Evolutionary conservation across 2,797 vertebrate genomes (phyloP).

Genomic region (Lycodopsis pacificus): DNA sequence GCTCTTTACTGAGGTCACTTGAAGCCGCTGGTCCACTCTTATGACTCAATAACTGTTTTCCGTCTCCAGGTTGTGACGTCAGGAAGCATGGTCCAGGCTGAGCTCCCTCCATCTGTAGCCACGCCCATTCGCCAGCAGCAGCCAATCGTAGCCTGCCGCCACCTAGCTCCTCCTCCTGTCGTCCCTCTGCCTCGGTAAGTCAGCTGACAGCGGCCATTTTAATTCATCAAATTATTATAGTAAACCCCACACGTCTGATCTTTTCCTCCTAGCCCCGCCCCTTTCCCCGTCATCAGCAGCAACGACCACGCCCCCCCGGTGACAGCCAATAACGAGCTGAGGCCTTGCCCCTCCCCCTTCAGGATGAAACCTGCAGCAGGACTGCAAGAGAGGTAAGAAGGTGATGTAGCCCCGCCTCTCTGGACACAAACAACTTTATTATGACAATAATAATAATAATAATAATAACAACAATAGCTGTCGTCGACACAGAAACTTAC

Average conservation of each 20-base stretch:
- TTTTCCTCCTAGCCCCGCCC: constrained; percentile 46
- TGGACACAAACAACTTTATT: not conserved
- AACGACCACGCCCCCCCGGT: constrained; percentile 13
- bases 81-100: constrained; percentile 93
- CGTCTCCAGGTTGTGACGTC: constrained; percentile 70
- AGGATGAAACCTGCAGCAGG: constrained; percentile 96
- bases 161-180: constrained; percentile 49
- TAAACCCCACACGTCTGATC: not conserved
- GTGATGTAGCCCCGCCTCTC: not conserved
- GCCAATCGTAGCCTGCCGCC: constrained; percentile 66
- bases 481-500: no score
- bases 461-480: no score
- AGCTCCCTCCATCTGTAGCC: constrained; percentile 83
- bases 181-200: constrained; percentile 59
- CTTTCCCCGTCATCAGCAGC: not conserved
- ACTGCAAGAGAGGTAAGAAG: constrained; percentile 92
- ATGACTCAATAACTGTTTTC: not conserved
- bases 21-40: no score
- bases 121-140: constrained; percentile 65
- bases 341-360: constrained; percentile 92
- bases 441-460: no score
- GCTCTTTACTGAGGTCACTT: no score
- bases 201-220: not conserved
- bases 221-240: not conserved
- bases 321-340: constrained; percentile 81